Base-by-base conservation (phyloP, 2,797 vertebrate genomes). In the Nasua narica region DNA sequence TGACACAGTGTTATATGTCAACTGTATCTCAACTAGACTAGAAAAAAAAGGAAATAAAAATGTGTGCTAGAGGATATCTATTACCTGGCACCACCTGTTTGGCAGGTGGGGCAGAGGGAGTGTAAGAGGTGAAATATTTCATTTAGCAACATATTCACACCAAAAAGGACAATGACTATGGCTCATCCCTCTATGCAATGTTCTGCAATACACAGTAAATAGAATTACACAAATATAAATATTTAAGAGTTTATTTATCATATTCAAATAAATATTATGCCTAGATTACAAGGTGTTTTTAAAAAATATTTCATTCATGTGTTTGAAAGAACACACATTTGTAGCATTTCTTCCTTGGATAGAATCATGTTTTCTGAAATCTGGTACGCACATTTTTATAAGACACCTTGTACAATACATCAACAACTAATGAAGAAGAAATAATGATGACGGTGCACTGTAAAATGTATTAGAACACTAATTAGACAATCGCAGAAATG, bases 381-480 rank as follows among this genome's bases (percentile, higher is more conserved):
- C 0, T 11, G 14, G 18, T 70, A 84, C 48, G 94, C 62, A 27
- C 1, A 79, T 82, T 98, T 85, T 98, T 65, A 67, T 46, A 88
- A 97, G 79, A 97, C 82, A 70, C 50, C 54, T 97, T 97, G 90
- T 98, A 48, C 37, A 78, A 60, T 70, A 90, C 96, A 97, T 98
- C 97, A 98, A 96, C 95, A 95, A 92, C 96, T 98, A 98, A 98
- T 98, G 98, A 98, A 98, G 97, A 97, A 96, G 98, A 98, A 98
- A 98, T 98, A 98, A 98, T 94, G 98, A 98, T 98, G 98, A 98
- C 94, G 96, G 43, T 94, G 98, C 97, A 97, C 67, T 97, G 83
- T 97, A 96, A 95, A 98, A 97, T 97, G 94, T 96, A 97, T 98
- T 96, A 97, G 92, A 97, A 89, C 97, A 90, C 98, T 98, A 98